These are phyloP conservation scores for Drosophila antonietae DNA, from an alignment of 2,888 invertebrate genomes.

Conservation along the genomic window DNA sequence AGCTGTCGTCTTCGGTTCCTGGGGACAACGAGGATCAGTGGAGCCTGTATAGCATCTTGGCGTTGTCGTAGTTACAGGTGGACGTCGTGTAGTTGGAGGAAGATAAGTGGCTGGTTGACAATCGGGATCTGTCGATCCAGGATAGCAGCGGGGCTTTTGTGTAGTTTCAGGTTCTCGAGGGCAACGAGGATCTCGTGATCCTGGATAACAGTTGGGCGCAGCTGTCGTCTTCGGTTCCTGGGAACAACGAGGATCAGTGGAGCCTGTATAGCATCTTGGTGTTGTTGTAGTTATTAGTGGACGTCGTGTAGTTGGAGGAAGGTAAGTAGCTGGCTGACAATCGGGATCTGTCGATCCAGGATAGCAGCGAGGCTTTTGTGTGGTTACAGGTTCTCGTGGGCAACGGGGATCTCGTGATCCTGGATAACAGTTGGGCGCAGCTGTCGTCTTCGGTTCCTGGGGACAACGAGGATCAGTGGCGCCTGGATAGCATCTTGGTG, in stretches of 20 bases:
- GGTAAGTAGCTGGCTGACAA: not conserved
- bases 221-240: not conserved
- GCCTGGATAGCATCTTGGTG: slow-evolving; percentile 79
- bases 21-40: slow-evolving; percentile 6
- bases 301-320: slow-evolving; percentile 4
- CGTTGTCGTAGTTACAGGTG: too few species aligned
- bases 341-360: slow-evolving; percentile 8
- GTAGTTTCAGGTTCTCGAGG: slow-evolving; percentile 48
- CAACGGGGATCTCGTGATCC: slow-evolving; percentile 28
- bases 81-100: too few species aligned
- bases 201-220: not conserved
- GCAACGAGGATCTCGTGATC: slow-evolving; percentile 19
- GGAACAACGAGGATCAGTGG: slow-evolving; percentile 23
- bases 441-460: slow-evolving; percentile 34
- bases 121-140: not conserved
- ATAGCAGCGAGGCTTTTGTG: not conserved
- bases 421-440: slow-evolving; percentile 8
- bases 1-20: slow-evolving; percentile 3
- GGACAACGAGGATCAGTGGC: slow-evolving; percentile 81
- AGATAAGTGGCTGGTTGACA: too few species aligned
- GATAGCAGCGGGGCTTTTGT: slow-evolving; percentile 26
- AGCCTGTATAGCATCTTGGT: too few species aligned
- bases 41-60: too few species aligned
- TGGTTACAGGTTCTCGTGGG: slow-evolving; percentile 2
- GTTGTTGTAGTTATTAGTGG: not conserved